Conservation (phyloP, 2,797 vertebrate species). For the Gambelia wislizenii region DNA sequence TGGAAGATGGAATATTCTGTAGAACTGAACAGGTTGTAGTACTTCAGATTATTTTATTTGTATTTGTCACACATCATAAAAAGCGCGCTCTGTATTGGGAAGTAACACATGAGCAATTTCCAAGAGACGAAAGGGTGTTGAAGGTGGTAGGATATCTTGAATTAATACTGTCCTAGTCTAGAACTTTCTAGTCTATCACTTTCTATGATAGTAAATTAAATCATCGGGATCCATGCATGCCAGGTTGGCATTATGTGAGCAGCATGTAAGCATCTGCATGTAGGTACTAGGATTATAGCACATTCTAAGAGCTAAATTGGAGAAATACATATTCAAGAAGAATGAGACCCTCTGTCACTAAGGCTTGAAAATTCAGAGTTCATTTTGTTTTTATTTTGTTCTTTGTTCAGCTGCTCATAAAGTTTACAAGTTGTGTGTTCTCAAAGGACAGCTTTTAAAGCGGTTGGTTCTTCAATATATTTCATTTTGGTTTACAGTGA, state of each 20-base stretch:
- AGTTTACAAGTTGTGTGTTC: background rate
- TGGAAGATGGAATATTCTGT: background rate
- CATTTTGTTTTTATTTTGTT: background rate
- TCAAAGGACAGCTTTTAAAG: background rate
- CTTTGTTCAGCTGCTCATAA: background rate
- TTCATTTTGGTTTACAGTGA: slow-evolving; percentile 80
- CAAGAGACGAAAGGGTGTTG: background rate
- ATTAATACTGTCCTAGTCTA: background rate
- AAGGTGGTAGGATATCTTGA: background rate
- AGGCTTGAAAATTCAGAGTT: background rate
- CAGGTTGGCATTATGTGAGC: background rate
- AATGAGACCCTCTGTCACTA: no score
- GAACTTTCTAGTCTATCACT: background rate
- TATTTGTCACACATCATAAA: background rate
- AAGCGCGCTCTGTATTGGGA: background rate
- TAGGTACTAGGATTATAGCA: background rate
- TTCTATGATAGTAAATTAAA: accelerated
- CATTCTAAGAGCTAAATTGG: background rate
- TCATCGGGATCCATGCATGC: background rate
- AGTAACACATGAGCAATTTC: background rate
- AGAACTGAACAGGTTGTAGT: background rate
- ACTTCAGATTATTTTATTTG: background rate
- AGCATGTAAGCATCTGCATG: background rate
- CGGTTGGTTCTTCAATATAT: background rate
- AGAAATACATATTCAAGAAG: background rate